These are phyloP conservation scores for Ammospiza caudacuta DNA, from an alignment of 2,113 vertebrate genomes.

Conservation along the genomic window DNA sequence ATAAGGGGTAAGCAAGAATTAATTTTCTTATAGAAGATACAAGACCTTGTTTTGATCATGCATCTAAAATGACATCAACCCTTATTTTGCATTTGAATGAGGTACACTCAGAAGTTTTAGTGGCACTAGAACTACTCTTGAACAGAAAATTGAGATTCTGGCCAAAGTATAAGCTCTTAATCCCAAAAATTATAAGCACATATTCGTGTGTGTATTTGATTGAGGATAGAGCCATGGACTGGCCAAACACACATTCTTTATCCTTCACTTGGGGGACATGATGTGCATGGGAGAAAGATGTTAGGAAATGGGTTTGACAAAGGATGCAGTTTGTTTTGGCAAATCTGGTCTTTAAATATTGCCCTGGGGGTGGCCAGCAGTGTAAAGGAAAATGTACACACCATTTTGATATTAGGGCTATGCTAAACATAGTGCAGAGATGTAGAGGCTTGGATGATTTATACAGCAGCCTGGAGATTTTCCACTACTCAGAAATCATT, in stretches of 20 bases:
- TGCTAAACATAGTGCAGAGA: conserved; percentile 30
- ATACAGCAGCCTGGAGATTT: conserved; percentile 14
- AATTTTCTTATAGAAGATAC: not conserved
- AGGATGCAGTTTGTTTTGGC: conserved; percentile 15
- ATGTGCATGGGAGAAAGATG: conserved; percentile 1
- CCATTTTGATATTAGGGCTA: not conserved
- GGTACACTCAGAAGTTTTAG: not conserved
- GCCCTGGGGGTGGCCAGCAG: not conserved
- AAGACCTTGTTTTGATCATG: not conserved
- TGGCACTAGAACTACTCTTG: not conserved
- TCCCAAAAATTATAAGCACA: not conserved
- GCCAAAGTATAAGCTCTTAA: not conserved
- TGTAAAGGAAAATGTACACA: not conserved
- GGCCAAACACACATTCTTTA: not conserved
- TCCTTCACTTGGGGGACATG: not conserved
- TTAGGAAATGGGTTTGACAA: not conserved
- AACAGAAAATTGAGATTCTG: not conserved
- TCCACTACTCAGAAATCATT: not conserved
- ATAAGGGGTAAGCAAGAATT: not conserved
- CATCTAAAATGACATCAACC: not conserved
- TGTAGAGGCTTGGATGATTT: not conserved
- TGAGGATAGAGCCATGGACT: not conserved
- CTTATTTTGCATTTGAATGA: not conserved
- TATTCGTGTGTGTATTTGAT: not conserved
- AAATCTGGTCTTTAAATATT: not conserved